Percentiles rank a stretch among this genome's conserved stretches.
Conservation (phyloP, 2,888 invertebrate species). For the Cephus pulcher region DNA sequence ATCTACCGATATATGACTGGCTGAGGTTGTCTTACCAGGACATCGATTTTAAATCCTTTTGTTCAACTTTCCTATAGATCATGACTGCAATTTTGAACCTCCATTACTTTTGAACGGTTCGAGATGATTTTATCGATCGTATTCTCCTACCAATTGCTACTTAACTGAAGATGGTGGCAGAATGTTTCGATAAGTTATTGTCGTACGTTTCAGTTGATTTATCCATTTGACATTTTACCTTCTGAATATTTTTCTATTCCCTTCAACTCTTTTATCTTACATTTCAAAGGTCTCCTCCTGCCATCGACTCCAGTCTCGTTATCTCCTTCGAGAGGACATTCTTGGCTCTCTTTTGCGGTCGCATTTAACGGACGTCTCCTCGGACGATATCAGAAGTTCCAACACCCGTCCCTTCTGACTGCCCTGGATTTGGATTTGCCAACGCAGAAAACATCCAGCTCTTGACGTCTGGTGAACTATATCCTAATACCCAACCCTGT, state of each 20-base stretch:
- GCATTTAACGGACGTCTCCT: background rate
- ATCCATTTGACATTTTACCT: background rate
- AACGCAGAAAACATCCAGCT: background rate
- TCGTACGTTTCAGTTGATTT: background rate
- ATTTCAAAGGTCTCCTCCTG: background rate
- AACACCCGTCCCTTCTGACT: background rate
- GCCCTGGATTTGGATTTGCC: background rate
- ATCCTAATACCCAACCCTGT: background rate
- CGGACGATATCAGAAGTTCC: background rate
- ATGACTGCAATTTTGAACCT: background rate
- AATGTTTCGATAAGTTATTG: background rate
- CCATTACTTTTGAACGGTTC: background rate
- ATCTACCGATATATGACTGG: background rate
- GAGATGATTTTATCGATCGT: background rate
- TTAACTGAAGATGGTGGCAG: background rate
- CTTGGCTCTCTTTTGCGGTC: background rate
- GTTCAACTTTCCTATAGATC: background rate
- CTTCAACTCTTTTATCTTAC: background rate
- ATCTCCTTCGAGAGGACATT: background rate
- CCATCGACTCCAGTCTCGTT: background rate
- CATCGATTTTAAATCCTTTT: background rate
- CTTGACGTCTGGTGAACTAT: background rate
- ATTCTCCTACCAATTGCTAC: background rate
- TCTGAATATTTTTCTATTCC: background rate
- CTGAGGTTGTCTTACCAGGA: background rate